A percentile compares a stretch with the other conserved stretches of the same genome.
phyloP scores from a whole-genome alignment of 1,140 invertebrate genomes.

The Lysiphlebus fabarum region DNA sequence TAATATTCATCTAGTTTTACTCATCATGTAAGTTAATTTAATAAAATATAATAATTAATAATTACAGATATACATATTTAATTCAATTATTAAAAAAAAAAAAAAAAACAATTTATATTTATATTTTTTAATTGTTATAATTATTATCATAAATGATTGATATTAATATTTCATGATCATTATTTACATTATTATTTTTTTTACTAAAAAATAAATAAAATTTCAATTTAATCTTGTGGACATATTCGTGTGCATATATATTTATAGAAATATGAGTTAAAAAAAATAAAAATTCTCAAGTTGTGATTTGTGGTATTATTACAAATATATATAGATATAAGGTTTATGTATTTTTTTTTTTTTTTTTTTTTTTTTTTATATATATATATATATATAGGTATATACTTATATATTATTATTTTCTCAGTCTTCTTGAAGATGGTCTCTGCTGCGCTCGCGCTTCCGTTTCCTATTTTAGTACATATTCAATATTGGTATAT shows the following conservation, averaged over 20 bases:
- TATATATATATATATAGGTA: too few relatives aligned
- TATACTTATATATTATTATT: too few relatives aligned
- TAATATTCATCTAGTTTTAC: not conserved
- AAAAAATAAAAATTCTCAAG: not conserved
- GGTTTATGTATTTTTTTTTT: conserved; percentile 13
- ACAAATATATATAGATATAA: not conserved
- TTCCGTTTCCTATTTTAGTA: conserved; percentile 32
- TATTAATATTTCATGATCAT: too few relatives aligned
- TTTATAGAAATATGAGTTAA: not conserved
- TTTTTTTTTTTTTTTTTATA: not conserved
- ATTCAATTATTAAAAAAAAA: not conserved
- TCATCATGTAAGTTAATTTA: not conserved
- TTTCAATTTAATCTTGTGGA: too few relatives aligned
- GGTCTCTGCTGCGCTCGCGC: conserved; percentile 17
- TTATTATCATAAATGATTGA: too few relatives aligned
- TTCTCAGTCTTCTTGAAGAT: not conserved
- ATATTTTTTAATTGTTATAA: too few relatives aligned
- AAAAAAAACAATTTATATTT: not conserved
- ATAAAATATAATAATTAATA: not conserved
- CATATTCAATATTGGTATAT: conserved; percentile 25
- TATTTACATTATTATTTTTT: too few relatives aligned
- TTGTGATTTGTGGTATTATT: not conserved
- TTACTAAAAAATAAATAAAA: too few relatives aligned
- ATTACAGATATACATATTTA: not conserved
- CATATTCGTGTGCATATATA: too few relatives aligned